These are phyloP conservation scores for Patella ulyssiponensis DNA, from an alignment of 2,888 invertebrate species.

Conservation along the genomic window DNA sequence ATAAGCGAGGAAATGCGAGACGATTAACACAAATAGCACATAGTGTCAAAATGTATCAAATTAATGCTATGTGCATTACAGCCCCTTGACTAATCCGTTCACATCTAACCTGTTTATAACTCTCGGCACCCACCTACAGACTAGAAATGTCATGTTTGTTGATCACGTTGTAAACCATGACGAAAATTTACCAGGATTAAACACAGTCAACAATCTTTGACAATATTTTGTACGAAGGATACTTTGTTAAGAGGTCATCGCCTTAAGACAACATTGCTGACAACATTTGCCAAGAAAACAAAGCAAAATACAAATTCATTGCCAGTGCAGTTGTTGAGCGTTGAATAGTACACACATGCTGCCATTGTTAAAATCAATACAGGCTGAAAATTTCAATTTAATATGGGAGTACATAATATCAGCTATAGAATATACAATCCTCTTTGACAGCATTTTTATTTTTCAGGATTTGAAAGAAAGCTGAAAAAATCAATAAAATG, in stretches of 20 bases:
- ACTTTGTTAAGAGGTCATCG: slow-evolving; percentile 6
- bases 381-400: too few relatives aligned
- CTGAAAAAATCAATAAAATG: too few relatives aligned
- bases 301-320: not conserved
- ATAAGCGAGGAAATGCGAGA: not conserved
- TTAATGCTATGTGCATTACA: not conserved
- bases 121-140: not conserved
- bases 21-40: not conserved
- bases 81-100: not conserved
- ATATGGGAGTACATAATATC: too few relatives aligned
- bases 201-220: slow-evolving; percentile 9
- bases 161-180: not conserved
- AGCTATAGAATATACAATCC: too few relatives aligned
- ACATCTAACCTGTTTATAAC: not conserved
- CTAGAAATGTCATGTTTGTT: slow-evolving; percentile 9
- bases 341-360: too few relatives aligned
- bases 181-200: slow-evolving; percentile 8
- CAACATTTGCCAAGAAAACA: slow-evolving; percentile 9
- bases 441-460: too few relatives aligned
- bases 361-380: too few relatives aligned
- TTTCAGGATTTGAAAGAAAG: too few relatives aligned
- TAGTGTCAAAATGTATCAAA: not conserved
- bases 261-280: not conserved
- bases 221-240: slow-evolving; percentile 2
- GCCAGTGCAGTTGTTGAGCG: too few relatives aligned